phyloP scores from a whole-genome alignment of 1,140 invertebrate genomes.

The Heliconius hermathena region DNA sequence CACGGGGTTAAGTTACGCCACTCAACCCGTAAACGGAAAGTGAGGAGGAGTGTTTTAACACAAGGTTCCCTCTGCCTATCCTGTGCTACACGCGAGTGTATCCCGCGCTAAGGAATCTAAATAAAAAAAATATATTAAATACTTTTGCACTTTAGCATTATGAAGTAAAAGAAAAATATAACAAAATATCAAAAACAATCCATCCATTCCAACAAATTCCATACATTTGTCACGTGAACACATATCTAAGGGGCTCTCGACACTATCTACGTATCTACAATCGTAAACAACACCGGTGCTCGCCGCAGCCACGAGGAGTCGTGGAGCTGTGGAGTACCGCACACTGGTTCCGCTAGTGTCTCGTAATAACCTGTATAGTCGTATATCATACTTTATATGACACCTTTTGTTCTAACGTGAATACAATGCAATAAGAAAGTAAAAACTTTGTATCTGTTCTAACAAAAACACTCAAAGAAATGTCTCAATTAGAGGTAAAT shows the following conservation, averaged over 20 bases:
- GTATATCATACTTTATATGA: neutral
- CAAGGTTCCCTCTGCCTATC: too few relatives aligned
- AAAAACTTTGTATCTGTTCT: neutral
- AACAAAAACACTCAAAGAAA: neutral
- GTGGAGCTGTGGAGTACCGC: constrained; percentile 15
- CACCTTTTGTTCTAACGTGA: neutral
- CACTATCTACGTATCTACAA: constrained; percentile 26
- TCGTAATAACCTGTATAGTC: neutral
- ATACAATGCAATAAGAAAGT: neutral
- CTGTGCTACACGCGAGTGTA: too few relatives aligned
- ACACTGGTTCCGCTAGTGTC: constrained; percentile 1
- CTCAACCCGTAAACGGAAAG: too few relatives aligned
- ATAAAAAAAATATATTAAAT: too few relatives aligned
- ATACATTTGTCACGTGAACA: neutral
- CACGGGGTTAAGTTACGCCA: too few relatives aligned
- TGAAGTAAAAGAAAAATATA: neutral
- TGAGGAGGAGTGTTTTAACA: too few relatives aligned
- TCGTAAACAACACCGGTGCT: constrained; percentile 28
- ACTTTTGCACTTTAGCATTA: neutral
- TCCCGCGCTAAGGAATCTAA: too few relatives aligned
- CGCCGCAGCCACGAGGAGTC: constrained; percentile 16
- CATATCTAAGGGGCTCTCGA: constrained; percentile 15
- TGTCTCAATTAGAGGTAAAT: neutral
- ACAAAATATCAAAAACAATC: neutral
- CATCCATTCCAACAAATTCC: neutral